Evolutionary conservation across 2,113 vertebrate species (phyloP), one percentile per base, ranked within the genome.

Genomic region (Oophaga pumilio): DNA sequence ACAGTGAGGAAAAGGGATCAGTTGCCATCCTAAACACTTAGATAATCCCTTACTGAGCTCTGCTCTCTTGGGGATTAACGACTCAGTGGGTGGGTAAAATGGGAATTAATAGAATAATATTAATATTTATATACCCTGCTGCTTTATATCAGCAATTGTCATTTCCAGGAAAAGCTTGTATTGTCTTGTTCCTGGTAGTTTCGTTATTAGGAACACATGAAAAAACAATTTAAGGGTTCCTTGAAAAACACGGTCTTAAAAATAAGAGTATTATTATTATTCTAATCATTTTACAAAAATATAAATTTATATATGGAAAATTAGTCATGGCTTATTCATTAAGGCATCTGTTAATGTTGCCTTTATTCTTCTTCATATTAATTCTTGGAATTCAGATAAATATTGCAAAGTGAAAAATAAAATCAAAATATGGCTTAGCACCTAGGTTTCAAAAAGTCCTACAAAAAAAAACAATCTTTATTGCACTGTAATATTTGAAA

Each of bases 1-100:
- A 95, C 90, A 94, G 78, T 82, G 86, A 56, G 78, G 92, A 92
- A 89, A 91, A 93, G 94, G 78, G 76, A 89, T 92, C 91, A 87
- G 91, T 92, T 85, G 90, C 79, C 33, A 87, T 87, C 77, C 78
- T 82, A 87, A 87, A 87, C 79, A 87, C 78, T 87, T 82, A 87
- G 86, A 87, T 87, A 87, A 87, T 87, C 86, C 56, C 53, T 87
- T 14, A 82, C 68, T 74, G 78, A 87, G 86, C 68, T 82, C 78
- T 82, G 52, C 56, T 69, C 86, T 82, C 78, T 62, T 20, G 86
- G 66, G 86, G 68, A 87, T 82, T 73, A 87, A 71, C 56, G 50
- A 57, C 86, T 87, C 78, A 62, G 22, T 82, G 86, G 86, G 78
- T 13, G 64, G 76, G 52, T 60, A 74, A 24, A 87, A 87, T 74